A percentile compares a stretch with the other conserved stretches of the same genome.
These are phyloP conservation scores for Magallana nippona DNA, from an alignment of 2,888 invertebrate genomes.

Conservation along the genomic window DNA sequence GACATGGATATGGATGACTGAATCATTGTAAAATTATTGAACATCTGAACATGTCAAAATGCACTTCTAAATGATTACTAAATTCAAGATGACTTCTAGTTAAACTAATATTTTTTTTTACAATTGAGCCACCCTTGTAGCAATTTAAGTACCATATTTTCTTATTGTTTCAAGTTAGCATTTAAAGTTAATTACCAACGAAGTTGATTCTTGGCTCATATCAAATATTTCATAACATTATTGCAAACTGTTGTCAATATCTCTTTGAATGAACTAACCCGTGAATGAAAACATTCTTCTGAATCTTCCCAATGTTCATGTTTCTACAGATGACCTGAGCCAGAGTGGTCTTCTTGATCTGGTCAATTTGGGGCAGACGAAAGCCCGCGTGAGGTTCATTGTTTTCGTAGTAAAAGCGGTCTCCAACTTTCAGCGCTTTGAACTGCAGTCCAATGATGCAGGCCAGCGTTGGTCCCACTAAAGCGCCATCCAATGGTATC, in stretches of 20 bases:
- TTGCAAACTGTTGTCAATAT: neutral
- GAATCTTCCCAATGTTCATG: neutral
- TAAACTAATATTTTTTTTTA: too few species aligned
- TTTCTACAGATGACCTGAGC: slow-evolving; percentile 17
- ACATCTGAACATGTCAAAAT: neutral
- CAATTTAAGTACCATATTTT: too few species aligned
- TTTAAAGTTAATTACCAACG: too few species aligned
- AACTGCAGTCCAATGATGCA: slow-evolving; percentile 15
- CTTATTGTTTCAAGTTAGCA: too few species aligned
- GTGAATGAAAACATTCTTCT: neutral
- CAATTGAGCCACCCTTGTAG: too few species aligned
- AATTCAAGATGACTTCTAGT: too few species aligned
- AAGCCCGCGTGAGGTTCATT: neutral
- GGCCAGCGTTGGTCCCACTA: neutral
- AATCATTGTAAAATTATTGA: neutral
- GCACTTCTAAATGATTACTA: neutral
- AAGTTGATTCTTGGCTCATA: neutral
- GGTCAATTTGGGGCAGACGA: neutral
- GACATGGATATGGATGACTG: neutral
- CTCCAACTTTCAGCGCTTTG: neutral
- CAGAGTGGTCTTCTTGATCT: neutral
- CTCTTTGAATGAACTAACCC: neutral
- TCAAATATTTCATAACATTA: neutral
- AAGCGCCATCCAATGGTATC: neutral
- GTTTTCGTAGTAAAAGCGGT: slow-evolving; percentile 28